Base-by-base conservation (phyloP, 2,113 vertebrate genomes). In the Oriolus oriolus region DNA sequence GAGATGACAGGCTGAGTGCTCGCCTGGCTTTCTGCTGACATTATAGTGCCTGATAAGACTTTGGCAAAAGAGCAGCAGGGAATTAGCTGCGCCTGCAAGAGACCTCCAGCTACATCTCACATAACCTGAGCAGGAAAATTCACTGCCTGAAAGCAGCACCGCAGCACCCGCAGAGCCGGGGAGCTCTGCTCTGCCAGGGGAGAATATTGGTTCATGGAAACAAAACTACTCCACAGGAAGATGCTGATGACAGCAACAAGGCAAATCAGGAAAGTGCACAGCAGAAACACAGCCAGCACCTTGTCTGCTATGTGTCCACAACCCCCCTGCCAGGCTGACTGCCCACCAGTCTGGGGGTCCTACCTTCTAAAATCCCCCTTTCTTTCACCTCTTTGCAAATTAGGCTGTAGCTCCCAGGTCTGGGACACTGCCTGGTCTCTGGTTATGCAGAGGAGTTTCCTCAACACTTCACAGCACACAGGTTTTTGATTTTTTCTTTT, bases 191-290 rank as follows among this genome's bases (percentile, higher is more conserved):
- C 13, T 9, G 2, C 50, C 30, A 7, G 16, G 10, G 30, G 47
- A 68, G n/a, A 74, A 7, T 2, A 23, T 5, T 2, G 16, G 10
- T 2, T 42, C 21, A 4, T 19, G 17, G 35, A 35, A 75, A 61
- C 4, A 18, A 39, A 31, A 74, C 3, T 0, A 0, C 17, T 21
- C 45, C 60, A 57, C 53, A 54, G 66, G 16, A 63, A n/a, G 8
- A 3, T 12, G 24, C 9, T 50, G 12, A 2, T 59, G 6, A 13
- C 10, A 6, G 16, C 42, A 68, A 37, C 19, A 27, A 57, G 26
- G 42, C 23, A 60, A 52, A 37, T 21, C 22, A 45, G 31, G 47
- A n/a, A 69, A 13, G 22, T 0, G 9, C 5, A 6, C 0, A 6
- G 37, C 35, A 73, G 50, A 66, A 85, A 54, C 52, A n/a, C 7